These are phyloP conservation scores for Belonocnema kinseyi DNA, from an alignment of 1,140 invertebrate genomes.

Conservation along the genomic window DNA sequence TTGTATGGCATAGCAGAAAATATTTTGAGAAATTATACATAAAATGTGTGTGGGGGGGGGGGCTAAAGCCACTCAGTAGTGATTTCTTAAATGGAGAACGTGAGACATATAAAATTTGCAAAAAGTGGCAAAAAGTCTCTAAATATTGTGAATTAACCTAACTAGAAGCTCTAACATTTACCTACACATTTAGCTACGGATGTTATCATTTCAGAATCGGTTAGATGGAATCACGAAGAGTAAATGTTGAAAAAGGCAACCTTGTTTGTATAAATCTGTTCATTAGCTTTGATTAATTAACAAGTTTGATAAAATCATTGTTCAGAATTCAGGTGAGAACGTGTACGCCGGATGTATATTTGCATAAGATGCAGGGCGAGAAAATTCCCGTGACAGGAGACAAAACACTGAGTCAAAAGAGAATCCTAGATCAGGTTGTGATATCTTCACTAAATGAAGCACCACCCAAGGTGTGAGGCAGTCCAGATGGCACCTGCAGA, in stretches of 20 bases:
- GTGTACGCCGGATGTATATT: conserved; percentile 44
- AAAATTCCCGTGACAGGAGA: conserved; percentile 63
- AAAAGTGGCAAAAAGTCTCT: too few species aligned
- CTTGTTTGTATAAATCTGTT: background rate
- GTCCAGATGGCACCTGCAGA: conserved; percentile 61
- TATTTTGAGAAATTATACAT: too few species aligned
- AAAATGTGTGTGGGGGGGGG: too few species aligned
- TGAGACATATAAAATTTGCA: too few species aligned
- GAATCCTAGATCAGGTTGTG: conserved; percentile 64
- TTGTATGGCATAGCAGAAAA: too few species aligned
- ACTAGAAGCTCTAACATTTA: too few species aligned
- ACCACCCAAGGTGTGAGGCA: conserved; percentile 71
- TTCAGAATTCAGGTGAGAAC: conserved; percentile 12
- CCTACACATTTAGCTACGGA: too few species aligned
- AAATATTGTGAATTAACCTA: too few species aligned
- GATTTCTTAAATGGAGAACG: too few species aligned
- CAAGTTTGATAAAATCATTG: conserved; percentile 40
- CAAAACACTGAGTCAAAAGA: conserved; percentile 59
- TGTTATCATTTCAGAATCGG: too few species aligned
- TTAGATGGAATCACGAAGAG: too few species aligned
- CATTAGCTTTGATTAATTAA: background rate
- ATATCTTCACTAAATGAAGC: conserved; percentile 70
- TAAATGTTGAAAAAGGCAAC: background rate
- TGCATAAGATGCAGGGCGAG: conserved; percentile 59
- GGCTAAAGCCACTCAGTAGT: too few species aligned